Evolutionary conservation across 2,888 invertebrate genomes (phyloP).

Genomic region (Tiphia femorata): DNA sequence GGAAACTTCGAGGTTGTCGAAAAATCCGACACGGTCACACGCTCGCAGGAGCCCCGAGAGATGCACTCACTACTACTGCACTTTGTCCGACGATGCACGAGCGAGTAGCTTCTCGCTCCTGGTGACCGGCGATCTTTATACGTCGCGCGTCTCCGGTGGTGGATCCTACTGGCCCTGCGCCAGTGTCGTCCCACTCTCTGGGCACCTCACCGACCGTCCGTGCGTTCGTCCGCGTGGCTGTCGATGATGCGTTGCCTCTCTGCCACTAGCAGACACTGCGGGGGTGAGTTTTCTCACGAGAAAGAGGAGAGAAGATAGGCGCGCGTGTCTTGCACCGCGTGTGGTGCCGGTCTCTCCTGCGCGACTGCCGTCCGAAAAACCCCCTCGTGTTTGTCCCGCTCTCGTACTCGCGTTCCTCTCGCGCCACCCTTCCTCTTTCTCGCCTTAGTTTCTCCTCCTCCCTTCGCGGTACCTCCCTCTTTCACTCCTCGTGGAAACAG

Average conservation of each 20-base stretch:
- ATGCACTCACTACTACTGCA: constrained; percentile 57
- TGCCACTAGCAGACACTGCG: neutral
- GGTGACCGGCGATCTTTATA: constrained; percentile 45
- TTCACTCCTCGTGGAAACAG: neutral
- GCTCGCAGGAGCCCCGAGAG: too few relatives aligned
- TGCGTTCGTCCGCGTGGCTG: neutral
- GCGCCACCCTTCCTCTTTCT: neutral
- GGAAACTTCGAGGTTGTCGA: too few relatives aligned
- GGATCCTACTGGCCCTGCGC: constrained; percentile 49
- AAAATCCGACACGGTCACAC: too few relatives aligned
- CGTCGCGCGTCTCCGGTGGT: too few relatives aligned
- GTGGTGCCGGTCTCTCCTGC: neutral
- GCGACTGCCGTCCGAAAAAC: constrained; percentile 1
- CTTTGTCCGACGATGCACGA: constrained; percentile 52
- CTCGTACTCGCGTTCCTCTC: neutral
- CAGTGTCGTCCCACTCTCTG: constrained; percentile 37
- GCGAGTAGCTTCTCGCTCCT: constrained; percentile 34
- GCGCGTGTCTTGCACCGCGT: too few relatives aligned
- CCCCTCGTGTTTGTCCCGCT: neutral
- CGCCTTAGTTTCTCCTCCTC: neutral
- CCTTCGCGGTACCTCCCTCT: neutral
- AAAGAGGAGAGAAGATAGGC: too few relatives aligned
- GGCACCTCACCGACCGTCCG: constrained; percentile 7
- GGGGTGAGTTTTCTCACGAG: too few relatives aligned
- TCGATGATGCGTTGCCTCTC: neutral